Base-by-base conservation (phyloP, 2,113 vertebrate species). In the Labeo catla region DNA sequence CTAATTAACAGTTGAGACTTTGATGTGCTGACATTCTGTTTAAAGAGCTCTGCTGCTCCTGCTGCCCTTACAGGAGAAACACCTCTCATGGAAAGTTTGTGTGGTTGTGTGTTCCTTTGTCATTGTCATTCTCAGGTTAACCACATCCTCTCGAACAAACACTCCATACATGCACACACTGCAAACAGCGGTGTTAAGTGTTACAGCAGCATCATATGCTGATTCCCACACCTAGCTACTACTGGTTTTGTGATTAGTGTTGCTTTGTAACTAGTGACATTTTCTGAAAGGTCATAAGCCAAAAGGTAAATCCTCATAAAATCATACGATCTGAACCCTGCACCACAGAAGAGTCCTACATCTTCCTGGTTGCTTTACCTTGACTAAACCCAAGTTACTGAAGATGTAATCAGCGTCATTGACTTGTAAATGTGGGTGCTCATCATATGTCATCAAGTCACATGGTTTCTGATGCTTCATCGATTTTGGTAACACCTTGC, bases 121-220 rank as follows among this genome's bases (percentile, higher is more conserved):
- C 79, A 81, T 81, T 47, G 54, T 80, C 36, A 8, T 39, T 39
- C 43, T 65, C 61, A 19, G 79, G 59, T 66, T 81, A 16, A 66
- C 79, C 79, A 81, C 79, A 81, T 81, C 79, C 79, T 66, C 13
- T 81, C 7, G n/a, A 81, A 65, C 8, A 21, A 78, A 57, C 34
- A 59, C 28, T 39, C 5, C 34, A 39, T 57, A 57, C 4, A 15
- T 66, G 59, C 79, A 65, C 61, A 81, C 8, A 28, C 43, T 66
- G 59, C 59, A 81, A 66, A 65, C 39, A 65, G 9, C 5, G 16
- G 77, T 36, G 59, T 47, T 9, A 15, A 65, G 79, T 49, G 59
- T 81, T 66, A 28, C 43, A 49, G 61, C 43, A 28, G 61, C 4
- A 34, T 15, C 50, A 34, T 11, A 45, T 5, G 21, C 19, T 61